A percentile compares a stretch with the other conserved stretches of the same genome.
phyloP scores from a whole-genome alignment of 2,797 vertebrate species.

The Pseudochirops cupreus region DNA sequence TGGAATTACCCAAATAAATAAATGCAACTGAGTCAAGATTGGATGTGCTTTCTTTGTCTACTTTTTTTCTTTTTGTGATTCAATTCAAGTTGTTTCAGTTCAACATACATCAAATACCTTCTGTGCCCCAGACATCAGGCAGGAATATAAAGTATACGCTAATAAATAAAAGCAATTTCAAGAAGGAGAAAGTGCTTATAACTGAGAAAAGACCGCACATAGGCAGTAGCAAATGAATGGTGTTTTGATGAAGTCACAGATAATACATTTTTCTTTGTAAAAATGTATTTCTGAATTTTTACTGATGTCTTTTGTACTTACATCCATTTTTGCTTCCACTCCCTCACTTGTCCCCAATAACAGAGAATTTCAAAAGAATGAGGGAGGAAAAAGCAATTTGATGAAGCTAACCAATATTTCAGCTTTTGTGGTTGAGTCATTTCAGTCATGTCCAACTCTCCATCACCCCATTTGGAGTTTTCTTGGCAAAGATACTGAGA shows the following conservation, averaged over 20 bases:
- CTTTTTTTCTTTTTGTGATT: neutral
- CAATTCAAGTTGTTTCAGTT: neutral
- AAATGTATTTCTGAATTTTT: neutral
- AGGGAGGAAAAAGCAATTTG: neutral
- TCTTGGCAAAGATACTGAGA: neutral
- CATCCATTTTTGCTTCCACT: neutral
- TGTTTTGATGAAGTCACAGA: neutral
- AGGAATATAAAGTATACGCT: neutral
- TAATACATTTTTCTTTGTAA: neutral
- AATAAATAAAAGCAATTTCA: neutral
- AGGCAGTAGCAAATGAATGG: neutral
- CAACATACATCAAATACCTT: neutral
- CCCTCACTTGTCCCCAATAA: neutral
- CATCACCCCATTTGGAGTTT: neutral
- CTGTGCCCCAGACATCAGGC: neutral
- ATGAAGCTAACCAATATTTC: neutral
- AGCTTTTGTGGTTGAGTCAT: neutral
- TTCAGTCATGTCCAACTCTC: neutral
- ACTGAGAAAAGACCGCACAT: neutral
- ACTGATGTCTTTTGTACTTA: neutral
- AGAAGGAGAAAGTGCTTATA: neutral
- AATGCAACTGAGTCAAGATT: neutral
- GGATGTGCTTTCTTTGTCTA: neutral
- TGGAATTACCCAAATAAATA: constrained; percentile 76
- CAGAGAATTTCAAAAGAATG: neutral